These are phyloP conservation scores for Palloptera scutellata DNA, from an alignment of 2,888 invertebrate genomes.

Conservation along the genomic window DNA sequence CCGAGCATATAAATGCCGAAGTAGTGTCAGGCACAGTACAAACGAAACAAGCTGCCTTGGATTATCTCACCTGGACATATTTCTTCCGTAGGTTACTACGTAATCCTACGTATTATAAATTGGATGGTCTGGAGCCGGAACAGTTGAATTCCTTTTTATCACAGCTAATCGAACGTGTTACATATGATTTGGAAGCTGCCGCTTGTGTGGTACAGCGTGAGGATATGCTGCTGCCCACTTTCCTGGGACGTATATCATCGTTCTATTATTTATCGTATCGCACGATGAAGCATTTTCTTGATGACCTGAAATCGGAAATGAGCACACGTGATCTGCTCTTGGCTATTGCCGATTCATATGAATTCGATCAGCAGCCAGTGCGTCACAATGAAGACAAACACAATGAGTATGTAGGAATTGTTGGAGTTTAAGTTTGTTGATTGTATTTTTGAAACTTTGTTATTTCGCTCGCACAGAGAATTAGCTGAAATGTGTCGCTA, in stretches of 20 bases:
- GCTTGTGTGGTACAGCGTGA: constrained; percentile 81
- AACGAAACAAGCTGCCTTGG: constrained; percentile 89
- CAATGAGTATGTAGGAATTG: constrained; percentile 75
- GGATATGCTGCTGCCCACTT: constrained; percentile 66
- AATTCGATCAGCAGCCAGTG: constrained; percentile 93
- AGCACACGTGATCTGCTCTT: constrained; percentile 77
- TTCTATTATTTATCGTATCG: constrained; percentile 95
- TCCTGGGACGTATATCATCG: constrained; percentile 92
- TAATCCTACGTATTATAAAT: constrained; percentile 90
- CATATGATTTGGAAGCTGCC: constrained; percentile 76
- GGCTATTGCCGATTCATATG: constrained; percentile 84
- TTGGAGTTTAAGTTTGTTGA: neutral
- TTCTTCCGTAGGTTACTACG: constrained; percentile 91
- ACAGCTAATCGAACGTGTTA: constrained; percentile 78
- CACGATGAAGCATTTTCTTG: constrained; percentile 85
- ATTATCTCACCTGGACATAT: constrained; percentile 98
- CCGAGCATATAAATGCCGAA: constrained; percentile 98
- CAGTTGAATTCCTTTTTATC: constrained; percentile 81
- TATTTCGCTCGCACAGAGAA: constrained; percentile 68
- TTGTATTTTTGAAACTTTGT: constrained; percentile 9
- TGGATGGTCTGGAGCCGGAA: constrained; percentile 75
- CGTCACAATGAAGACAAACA: constrained; percentile 96
- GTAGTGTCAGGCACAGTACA: constrained; percentile 94
- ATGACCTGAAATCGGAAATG: constrained; percentile 71
- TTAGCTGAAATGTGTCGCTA: constrained; percentile 79